Conservation (phyloP, 2,888 invertebrate genomes). For the Cryptocephalus primarius region DNA sequence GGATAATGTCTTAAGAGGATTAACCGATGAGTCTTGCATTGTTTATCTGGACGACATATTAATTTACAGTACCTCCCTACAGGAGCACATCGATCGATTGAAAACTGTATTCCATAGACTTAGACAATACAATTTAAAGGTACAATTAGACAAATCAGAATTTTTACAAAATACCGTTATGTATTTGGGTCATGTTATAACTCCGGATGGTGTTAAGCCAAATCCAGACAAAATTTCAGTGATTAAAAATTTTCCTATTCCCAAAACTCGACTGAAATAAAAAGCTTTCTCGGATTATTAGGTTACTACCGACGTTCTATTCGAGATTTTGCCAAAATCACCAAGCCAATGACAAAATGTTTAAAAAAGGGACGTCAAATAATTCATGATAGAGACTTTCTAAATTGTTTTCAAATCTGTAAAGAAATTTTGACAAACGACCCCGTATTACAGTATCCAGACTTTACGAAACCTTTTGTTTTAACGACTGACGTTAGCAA, state of each 20-base stretch:
- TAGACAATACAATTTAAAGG: slow-evolving; percentile 9
- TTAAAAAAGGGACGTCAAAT: no score
- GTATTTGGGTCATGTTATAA: not conserved
- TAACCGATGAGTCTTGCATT: not conserved
- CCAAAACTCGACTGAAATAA: slow-evolving; percentile 4
- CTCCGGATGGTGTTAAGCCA: no score
- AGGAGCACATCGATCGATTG: not conserved
- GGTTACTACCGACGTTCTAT: slow-evolving; percentile 6
- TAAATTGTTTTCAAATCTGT: no score
- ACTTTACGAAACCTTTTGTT: no score
- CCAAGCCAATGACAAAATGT: not conserved
- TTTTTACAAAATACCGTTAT: not conserved
- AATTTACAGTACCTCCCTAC: slow-evolving; percentile 1
- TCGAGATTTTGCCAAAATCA: slow-evolving; percentile 3
- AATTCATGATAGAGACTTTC: no score
- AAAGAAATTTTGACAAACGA: no score
- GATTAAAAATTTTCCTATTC: slow-evolving; percentile 4
- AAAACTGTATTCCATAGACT: slow-evolving; percentile 10
- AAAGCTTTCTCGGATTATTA: slow-evolving; percentile 2
- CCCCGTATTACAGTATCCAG: no score
- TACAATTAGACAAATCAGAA: not conserved
- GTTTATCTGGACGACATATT: slow-evolving; percentile 1
- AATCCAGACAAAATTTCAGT: no score
- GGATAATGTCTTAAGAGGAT: slow-evolving; percentile 1
- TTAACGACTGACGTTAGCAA: no score